Base-by-base conservation (phyloP, 1,140 invertebrate genomes). In the Dendrolimus punctatus region DNA sequence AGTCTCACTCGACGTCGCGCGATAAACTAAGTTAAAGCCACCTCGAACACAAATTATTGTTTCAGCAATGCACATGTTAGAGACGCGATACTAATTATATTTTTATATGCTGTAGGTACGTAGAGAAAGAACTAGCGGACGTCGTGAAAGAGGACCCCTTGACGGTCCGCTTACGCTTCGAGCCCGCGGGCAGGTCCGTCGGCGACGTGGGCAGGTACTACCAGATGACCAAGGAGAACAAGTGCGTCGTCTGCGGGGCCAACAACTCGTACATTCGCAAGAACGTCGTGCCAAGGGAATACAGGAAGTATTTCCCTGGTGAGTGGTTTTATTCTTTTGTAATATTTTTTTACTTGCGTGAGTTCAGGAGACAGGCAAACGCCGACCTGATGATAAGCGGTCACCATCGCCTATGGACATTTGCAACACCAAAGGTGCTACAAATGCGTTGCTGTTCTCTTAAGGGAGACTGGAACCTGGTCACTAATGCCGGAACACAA, bases 231-330 rank as follows among this genome's bases (percentile, higher is more conserved):
- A 95, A 95, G 72, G 87, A 92, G 45, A 96, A 96, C 80, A 89
- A 90, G n/a, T 97, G 95, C 72, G 95, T 96, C 5, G 95, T 96
- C 0, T 97, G 95, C 80, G 95, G 95, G 4, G 68, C 76, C 5
- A 76, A 76, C 0, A 90, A 95, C 46, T 91, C 91, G 0, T 95
- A 92, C 63, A 91, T 94, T 40, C 86, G 93, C 4, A 96, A 96
- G 76, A 94, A 94, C 64, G 90, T 97, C 40, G 92, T 97, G 42
- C 95, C 95, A 0, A 90, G 92, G 54, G 95, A 96, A 82, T 96
- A 96, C 74, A 90, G 95, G 50, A 95, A 92, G 86, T 91, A 93
- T 75, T 95, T 96, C 71, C 95, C 95, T 38, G 77, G 91, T 90
- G 55, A 83, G 83, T 23, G 23, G 3, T 82, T 10, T 40, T 41